These are phyloP conservation scores for Acanthaster planci DNA, from an alignment of 35 echinoderm and acorn worm species.

Conservation along the genomic window DNA sequence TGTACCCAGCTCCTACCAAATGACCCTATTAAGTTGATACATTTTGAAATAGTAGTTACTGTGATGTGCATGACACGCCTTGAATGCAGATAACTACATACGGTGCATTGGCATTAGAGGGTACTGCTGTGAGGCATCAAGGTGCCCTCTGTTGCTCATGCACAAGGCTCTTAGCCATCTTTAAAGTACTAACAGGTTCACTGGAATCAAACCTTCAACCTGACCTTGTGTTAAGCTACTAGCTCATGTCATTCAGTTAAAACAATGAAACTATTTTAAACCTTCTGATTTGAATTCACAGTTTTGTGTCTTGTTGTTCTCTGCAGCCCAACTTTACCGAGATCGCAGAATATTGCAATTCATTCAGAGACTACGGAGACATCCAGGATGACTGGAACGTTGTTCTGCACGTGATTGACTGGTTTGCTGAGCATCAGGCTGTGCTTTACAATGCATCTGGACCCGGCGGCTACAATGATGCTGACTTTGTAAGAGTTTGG, in stretches of 20 bases:
- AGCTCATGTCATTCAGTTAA: neutral
- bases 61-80: too few relatives aligned
- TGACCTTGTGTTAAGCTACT: neutral
- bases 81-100: too few relatives aligned
- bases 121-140: too few relatives aligned
- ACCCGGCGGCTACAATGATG: conserved; percentile 79
- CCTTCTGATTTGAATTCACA: too few relatives aligned
- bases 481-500: conserved; percentile 67
- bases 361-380: conserved; percentile 63
- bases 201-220: neutral
- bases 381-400: conserved; percentile 75
- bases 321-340: conserved; percentile 65
- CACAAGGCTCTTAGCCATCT: too few relatives aligned
- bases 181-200: neutral
- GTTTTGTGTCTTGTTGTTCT: neutral
- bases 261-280: too few relatives aligned
- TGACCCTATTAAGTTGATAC: too few relatives aligned
- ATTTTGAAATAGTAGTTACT: too few relatives aligned
- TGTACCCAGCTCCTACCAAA: too few relatives aligned
- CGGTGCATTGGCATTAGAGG: too few relatives aligned
- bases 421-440: conserved; percentile 50
- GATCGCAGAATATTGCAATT: conserved; percentile 77
- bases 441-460: conserved; percentile 60
- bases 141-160: too few relatives aligned
- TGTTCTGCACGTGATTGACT: conserved; percentile 55